Evolutionary conservation across 2,797 vertebrate species (phyloP).

Genomic region (Sebastes trivittatus): DNA sequence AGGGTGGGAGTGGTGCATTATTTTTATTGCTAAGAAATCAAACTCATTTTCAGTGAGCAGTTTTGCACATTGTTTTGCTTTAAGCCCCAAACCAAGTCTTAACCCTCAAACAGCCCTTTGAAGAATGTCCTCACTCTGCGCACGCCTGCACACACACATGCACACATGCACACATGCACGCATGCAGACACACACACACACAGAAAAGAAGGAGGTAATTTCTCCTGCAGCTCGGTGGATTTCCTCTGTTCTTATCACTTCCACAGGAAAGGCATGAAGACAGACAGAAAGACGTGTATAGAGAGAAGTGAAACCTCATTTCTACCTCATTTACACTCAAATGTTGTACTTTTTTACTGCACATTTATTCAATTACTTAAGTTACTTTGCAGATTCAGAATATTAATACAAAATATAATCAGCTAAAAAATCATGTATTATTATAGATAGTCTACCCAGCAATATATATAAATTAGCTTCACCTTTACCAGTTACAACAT

Average conservation of each 20-base stretch:
- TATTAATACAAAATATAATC: not conserved
- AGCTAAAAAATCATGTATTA: no score
- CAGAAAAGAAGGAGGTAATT: slow-evolving; percentile 62
- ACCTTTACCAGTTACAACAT: not conserved
- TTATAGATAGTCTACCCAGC: not conserved
- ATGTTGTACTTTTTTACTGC: not conserved
- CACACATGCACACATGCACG: not conserved
- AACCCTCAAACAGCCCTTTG: not conserved
- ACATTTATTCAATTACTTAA: no score
- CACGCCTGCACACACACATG: not conserved
- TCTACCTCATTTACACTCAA: not conserved
- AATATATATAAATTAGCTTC: not conserved
- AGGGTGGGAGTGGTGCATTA: not conserved
- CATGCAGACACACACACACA: not conserved
- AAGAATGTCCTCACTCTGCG: not conserved
- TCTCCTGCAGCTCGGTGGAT: slow-evolving; percentile 62
- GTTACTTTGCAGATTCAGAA: not conserved
- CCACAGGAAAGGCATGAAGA: slow-evolving; percentile 57
- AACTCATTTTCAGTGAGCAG: not conserved
- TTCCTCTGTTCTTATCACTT: slow-evolving; percentile 65
- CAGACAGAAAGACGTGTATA: not conserved
- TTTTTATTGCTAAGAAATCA: not conserved
- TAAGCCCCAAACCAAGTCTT: not conserved
- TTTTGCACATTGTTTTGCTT: not conserved
- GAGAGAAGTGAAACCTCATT: not conserved